phyloP scores from a whole-genome alignment of 2,888 invertebrate genomes.

The Volucella inanis region DNA sequence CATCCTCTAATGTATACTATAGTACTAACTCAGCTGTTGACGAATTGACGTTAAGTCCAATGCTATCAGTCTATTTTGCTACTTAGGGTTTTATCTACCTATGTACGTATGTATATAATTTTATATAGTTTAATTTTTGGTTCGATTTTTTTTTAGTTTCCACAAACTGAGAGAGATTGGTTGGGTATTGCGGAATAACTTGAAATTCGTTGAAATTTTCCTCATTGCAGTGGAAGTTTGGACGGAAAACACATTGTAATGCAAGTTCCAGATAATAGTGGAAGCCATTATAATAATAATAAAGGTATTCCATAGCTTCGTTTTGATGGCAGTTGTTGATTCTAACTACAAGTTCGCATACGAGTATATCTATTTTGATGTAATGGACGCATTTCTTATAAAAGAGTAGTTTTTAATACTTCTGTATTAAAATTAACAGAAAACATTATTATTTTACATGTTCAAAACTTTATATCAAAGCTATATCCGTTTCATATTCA shows the following conservation, averaged over 20 bases:
- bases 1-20: too few species aligned
- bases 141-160: background rate
- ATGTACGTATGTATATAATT: background rate
- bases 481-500: conserved; percentile 16
- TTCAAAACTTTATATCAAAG: background rate
- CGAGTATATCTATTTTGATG: background rate
- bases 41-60: too few species aligned
- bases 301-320: too few species aligned
- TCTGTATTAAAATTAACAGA: too few species aligned
- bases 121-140: background rate
- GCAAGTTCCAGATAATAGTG: conserved; percentile 36
- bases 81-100: too few species aligned
- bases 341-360: background rate
- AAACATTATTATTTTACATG: too few species aligned
- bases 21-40: too few species aligned
- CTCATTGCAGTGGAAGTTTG: conserved; percentile 42
- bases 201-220: conserved; percentile 43
- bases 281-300: too few species aligned
- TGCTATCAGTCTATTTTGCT: background rate
- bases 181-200: conserved; percentile 3
- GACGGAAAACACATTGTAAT: conserved; percentile 55
- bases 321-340: conserved; percentile 27
- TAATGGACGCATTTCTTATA: conserved; percentile 9
- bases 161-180: background rate
- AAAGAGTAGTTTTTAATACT: background rate